Conservation (phyloP, 2,888 invertebrate species). For the Orchesellides sinensis region DNA sequence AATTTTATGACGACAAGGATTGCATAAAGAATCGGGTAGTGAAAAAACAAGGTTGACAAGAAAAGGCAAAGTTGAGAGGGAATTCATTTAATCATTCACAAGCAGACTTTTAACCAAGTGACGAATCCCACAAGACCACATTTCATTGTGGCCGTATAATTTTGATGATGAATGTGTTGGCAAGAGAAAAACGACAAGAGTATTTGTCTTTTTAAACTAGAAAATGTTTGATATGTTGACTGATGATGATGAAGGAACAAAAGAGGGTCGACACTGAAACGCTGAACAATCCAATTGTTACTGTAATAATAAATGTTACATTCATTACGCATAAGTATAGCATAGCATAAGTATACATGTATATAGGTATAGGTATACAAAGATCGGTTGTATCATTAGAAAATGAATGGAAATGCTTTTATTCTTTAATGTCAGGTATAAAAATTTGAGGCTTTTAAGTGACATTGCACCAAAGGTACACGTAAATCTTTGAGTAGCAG, state of each 20-base stretch:
- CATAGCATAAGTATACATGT: neutral
- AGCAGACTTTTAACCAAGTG: constrained; percentile 54
- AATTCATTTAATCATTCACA: constrained; percentile 42
- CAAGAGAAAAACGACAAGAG: constrained; percentile 64
- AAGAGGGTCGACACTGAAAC: neutral
- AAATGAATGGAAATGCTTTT: constrained; percentile 35
- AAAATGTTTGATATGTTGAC: constrained; percentile 57
- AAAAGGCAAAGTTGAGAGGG: neutral
- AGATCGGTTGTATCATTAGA: constrained; percentile 54
- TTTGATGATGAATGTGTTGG: constrained; percentile 68
- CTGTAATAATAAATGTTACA: constrained; percentile 5
- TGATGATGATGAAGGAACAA: constrained; percentile 37
- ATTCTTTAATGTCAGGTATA: constrained; percentile 40
- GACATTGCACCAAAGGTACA: constrained; percentile 23
- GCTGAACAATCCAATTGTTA: neutral
- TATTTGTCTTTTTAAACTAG: constrained; percentile 65
- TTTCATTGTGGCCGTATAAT: constrained; percentile 71
- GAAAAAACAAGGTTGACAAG: constrained; percentile 51
- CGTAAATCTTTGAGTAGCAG: neutral
- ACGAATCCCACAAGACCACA: constrained; percentile 69
- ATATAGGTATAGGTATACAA: neutral
- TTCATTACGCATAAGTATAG: too few relatives aligned
- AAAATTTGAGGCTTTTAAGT: constrained; percentile 49
- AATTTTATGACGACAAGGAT: constrained; percentile 59
- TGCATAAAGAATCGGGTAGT: constrained; percentile 48